Evolutionary conservation across 1,140 invertebrate species (phyloP).

Genomic region (Pararge aegeria): DNA sequence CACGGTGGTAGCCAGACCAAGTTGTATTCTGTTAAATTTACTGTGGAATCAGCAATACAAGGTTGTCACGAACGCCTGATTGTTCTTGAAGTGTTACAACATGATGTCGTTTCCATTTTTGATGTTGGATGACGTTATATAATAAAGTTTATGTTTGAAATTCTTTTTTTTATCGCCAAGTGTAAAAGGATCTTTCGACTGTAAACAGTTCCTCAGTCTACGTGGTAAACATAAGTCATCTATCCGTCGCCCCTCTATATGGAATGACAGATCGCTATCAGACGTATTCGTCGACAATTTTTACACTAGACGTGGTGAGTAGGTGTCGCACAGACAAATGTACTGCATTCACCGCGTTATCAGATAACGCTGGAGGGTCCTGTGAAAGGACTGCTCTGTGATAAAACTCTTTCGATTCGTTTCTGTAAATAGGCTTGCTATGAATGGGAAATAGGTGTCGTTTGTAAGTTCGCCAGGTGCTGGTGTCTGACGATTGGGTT

Average conservation of each 20-base stretch:
- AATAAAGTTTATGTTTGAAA: too few relatives aligned
- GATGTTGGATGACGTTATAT: too few relatives aligned
- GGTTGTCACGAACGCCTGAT: too few relatives aligned
- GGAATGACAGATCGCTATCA: slow-evolving; percentile 74
- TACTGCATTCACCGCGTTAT: slow-evolving; percentile 69
- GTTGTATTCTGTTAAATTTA: too few relatives aligned
- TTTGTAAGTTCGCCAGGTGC: slow-evolving; percentile 44
- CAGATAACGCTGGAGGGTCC: slow-evolving; percentile 69
- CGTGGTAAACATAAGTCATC: slow-evolving; percentile 18
- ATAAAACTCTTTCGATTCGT: slow-evolving; percentile 68
- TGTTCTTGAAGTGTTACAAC: too few relatives aligned
- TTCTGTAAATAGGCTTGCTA: slow-evolving; percentile 59
- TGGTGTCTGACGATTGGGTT: neutral
- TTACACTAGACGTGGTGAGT: slow-evolving; percentile 67
- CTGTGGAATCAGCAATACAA: too few relatives aligned
- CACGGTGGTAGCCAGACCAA: too few relatives aligned
- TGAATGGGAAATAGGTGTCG: slow-evolving; percentile 65
- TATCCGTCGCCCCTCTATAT: slow-evolving; percentile 35
- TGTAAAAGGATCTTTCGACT: too few relatives aligned
- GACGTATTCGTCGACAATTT: slow-evolving; percentile 73
- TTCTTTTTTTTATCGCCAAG: too few relatives aligned
- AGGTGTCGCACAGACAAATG: slow-evolving; percentile 71
- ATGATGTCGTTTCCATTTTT: too few relatives aligned
- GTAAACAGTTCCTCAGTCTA: neutral
- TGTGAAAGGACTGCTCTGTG: slow-evolving; percentile 61